phyloP scores from a whole-genome alignment of 2,888 invertebrate genomes.

The Eupithecia insigniata region DNA sequence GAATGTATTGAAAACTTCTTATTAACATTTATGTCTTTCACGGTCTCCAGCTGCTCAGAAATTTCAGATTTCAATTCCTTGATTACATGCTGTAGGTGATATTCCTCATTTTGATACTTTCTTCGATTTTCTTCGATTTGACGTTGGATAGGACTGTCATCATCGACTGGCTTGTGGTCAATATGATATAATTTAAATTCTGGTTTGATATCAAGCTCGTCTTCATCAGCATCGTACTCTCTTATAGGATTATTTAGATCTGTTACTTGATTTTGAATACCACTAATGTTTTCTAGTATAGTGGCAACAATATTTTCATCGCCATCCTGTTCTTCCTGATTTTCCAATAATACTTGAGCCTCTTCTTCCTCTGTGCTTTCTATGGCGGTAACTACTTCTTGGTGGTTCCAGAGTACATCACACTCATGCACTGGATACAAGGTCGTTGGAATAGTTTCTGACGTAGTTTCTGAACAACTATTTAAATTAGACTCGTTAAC shows the following conservation, averaged over 20 bases:
- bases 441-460: not conserved
- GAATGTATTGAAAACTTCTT: constrained; percentile 1
- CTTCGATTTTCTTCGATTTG: constrained; percentile 8
- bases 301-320: not conserved
- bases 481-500: not conserved
- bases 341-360: not conserved
- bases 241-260: not conserved
- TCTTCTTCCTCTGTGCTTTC: not conserved
- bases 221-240: constrained; percentile 1
- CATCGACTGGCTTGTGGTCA: not conserved
- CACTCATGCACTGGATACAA: not conserved
- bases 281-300: not conserved
- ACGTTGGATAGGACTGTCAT: constrained; percentile 4
- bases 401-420: not conserved
- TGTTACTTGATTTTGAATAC: not conserved
- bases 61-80: not conserved
- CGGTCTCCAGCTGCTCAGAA: not conserved
- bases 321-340: not conserved
- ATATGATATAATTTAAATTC: not conserved
- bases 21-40: not conserved
- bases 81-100: constrained; percentile 4
- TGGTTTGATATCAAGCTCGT: not conserved
- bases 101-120: constrained; percentile 17
- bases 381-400: not conserved
- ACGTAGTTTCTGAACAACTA: not conserved